Conservation (phyloP, 2,888 invertebrate species). For the Hydroisotoma schaefferi region DNA sequence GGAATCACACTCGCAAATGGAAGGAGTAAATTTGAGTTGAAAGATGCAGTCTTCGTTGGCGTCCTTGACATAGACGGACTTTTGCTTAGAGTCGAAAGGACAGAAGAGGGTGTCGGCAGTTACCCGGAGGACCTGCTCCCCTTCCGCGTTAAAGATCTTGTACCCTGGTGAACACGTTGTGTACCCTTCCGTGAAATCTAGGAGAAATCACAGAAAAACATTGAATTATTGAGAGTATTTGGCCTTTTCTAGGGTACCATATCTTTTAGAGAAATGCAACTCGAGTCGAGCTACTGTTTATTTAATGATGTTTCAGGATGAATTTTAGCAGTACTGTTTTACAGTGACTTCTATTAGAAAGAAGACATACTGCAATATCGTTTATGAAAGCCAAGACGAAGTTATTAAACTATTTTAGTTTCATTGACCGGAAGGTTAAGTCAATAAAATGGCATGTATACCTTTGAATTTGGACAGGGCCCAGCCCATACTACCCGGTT, state of each 20-base stretch:
- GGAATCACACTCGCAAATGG: constrained; percentile 48
- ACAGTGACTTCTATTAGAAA: no score
- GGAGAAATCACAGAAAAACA: not conserved
- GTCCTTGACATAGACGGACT: constrained; percentile 46
- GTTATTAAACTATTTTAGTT: no score
- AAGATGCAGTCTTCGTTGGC: constrained; percentile 48
- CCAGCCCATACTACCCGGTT: no score
- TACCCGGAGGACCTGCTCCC: constrained; percentile 46
- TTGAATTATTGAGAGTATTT: no score
- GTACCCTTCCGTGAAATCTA: constrained; percentile 30
- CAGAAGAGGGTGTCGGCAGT: constrained; percentile 47
- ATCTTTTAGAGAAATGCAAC: not conserved
- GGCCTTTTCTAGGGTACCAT: no score
- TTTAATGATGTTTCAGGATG: not conserved
- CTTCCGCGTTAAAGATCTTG: constrained; percentile 45
- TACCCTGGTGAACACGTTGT: constrained; percentile 47
- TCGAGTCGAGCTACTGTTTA: not conserved
- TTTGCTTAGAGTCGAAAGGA: constrained; percentile 48
- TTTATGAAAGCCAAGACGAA: no score
- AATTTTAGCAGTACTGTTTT: no score
- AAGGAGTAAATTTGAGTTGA: constrained; percentile 48
- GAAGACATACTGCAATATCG: no score
- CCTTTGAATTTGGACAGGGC: no score
- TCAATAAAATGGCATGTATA: no score
- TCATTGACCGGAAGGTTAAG: no score